Base-by-base conservation (phyloP, 2,888 invertebrate genomes). In the Hydrotaea diabolus region DNA sequence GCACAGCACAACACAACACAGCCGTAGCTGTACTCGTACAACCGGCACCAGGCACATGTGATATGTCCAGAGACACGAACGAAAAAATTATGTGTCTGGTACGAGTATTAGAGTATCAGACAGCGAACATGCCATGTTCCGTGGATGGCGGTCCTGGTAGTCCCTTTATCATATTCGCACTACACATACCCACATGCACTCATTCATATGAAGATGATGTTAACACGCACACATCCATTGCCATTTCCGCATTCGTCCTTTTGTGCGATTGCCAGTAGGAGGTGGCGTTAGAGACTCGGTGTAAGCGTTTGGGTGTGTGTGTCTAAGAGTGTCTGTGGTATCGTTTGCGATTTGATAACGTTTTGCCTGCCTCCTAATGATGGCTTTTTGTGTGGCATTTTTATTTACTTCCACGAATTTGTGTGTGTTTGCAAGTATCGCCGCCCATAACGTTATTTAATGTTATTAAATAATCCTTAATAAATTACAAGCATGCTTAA, bases 391-490 rank as follows among this genome's bases (percentile, higher is more conserved):
- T 80, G 59, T 62, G 15, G 15, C 39, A 39, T 49, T 71, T 76
- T n/a, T 66, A 19, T 66, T 39, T 31, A 31, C 31, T 31, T 8
- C 64, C 0, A 7, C 2, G 19, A n/a, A 17, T 36, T 9, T 26
- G 26, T n/a, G 31, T 62, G 26, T 23, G 26, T 17, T 59, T n/a
- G n/a, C n/a, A n/a, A n/a, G n/a, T n/a, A n/a, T 31, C 36, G 21
- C 17, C 19, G 31, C 57, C 39, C 13, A 15, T 39, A 72, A 64
- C 31, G 31, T 73, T 55, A 64, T 64, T 64, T 79, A 79, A 73
- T 79, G 64, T 73, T 64, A 55, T 79, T 79, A 23, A 79, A 66
- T 73, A 79, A 79, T 64, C 73, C 53, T 43, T 53, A 31, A 79
- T 73, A 73, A 78, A 73, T 79, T 73, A 39, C 39, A 64, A 53